A percentile compares a stretch with the other conserved stretches of the same genome.
Conservation (phyloP, 2,888 invertebrate genomes). For the Hypena proboscidalis region DNA sequence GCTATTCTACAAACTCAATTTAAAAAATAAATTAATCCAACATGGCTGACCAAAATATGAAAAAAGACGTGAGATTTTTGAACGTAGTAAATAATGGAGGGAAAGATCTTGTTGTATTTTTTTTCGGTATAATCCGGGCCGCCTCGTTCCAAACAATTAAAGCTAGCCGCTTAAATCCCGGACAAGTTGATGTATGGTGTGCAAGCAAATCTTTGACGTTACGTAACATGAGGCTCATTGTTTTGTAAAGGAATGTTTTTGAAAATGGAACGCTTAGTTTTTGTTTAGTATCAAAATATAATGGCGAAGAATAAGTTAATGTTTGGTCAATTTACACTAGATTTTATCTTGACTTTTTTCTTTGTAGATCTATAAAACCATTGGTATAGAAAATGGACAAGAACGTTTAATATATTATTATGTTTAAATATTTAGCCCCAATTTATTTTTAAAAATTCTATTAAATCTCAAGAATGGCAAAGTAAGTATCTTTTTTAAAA, state of each 20-base stretch:
- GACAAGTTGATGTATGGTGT: conserved; percentile 57
- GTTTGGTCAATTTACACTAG: no score
- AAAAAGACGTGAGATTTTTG: conserved; percentile 22
- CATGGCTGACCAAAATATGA: no score
- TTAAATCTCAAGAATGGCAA: no score
- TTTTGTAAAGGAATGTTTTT: conserved; percentile 19
- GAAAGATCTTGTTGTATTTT: conserved; percentile 43
- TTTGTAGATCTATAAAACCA: no score
- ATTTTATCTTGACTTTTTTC: no score
- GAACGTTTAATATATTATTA: no score
- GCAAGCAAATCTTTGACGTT: conserved; percentile 42
- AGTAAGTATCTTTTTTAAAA: no score
- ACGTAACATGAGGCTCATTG: conserved; percentile 30
- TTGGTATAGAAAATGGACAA: no score
- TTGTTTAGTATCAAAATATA: background rate
- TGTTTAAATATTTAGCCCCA: no score
- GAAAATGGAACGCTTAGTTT: conserved; percentile 4
- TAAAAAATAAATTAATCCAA: no score
- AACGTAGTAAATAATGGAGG: conserved; percentile 35
- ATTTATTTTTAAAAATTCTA: no score
- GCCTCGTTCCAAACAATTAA: conserved; percentile 76
- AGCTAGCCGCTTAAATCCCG: conserved; percentile 68
- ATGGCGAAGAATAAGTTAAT: background rate
- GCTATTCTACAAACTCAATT: no score
- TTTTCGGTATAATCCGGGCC: conserved; percentile 54